A percentile compares a stretch with the other conserved stretches of the same genome.
These are phyloP conservation scores for Callocephalon fimbriatum DNA, from an alignment of 2,113 vertebrate genomes.

Conservation along the genomic window DNA sequence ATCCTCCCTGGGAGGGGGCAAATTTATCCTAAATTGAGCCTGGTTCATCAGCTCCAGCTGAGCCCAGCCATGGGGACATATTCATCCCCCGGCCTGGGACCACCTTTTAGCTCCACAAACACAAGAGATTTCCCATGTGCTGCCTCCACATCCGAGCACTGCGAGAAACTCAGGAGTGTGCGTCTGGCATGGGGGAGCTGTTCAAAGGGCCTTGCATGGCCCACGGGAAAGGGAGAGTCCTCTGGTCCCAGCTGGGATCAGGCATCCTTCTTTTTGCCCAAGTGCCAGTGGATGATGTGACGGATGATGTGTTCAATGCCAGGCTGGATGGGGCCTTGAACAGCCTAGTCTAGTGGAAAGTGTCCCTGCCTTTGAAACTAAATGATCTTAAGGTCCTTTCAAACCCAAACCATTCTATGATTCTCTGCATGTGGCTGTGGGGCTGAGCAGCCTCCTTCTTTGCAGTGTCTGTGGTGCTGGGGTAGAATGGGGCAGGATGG, in stretches of 20 bases:
- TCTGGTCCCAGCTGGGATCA: neutral
- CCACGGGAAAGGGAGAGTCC: neutral
- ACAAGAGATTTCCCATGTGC: accelerated
- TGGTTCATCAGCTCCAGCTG: neutral
- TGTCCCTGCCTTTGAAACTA: neutral
- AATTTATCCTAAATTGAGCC: neutral
- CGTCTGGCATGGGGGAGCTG: accelerated
- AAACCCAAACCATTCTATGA: neutral
- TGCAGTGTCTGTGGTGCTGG: accelerated
- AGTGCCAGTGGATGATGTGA: neutral
- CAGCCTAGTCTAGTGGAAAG: neutral
- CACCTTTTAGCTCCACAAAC: neutral
- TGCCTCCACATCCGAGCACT: accelerated
- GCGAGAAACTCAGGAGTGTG: neutral
- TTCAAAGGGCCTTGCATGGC: neutral
- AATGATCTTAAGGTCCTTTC: neutral
- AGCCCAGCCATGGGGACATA: neutral
- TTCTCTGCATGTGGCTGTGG: neutral
- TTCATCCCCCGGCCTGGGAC: neutral
- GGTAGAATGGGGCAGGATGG: neutral
- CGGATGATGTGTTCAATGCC: neutral
- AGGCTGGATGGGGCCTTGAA: neutral
- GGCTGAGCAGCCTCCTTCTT: neutral
- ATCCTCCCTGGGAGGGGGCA: neutral
- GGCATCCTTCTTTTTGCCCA: neutral